These are phyloP conservation scores for Piezodorus guildinii DNA, from an alignment of 1,140 invertebrate species.

Conservation along the genomic window DNA sequence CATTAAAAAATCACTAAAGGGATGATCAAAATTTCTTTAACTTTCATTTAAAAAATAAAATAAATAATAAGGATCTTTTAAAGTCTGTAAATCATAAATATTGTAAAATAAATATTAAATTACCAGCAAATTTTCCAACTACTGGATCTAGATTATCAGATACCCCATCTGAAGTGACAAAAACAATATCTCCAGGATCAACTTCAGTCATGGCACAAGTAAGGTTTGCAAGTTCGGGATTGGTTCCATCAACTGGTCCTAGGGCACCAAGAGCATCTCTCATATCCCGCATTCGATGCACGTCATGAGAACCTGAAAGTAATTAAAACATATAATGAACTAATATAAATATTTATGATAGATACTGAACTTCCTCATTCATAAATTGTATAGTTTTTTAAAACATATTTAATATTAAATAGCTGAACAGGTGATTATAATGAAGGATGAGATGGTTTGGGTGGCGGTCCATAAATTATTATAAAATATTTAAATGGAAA, in stretches of 20 bases:
- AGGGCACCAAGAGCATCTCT: constrained; percentile 80
- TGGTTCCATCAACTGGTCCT: constrained; percentile 76
- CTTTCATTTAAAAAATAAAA: too few relatives aligned
- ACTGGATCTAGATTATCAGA: constrained; percentile 92
- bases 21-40: too few relatives aligned
- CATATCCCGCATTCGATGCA: constrained; percentile 80
- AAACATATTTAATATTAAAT: too few relatives aligned
- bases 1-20: too few relatives aligned
- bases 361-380: too few relatives aligned
- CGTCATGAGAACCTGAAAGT: constrained; percentile 69
- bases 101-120: constrained; percentile 3
- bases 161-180: constrained; percentile 83
- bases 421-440: too few relatives aligned
- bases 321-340: constrained; percentile 11
- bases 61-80: too few relatives aligned
- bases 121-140: constrained; percentile 76
- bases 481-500: too few relatives aligned
- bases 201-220: constrained; percentile 80
- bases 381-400: too few relatives aligned
- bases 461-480: too few relatives aligned
- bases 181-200: constrained; percentile 73
- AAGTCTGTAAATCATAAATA: not conserved
- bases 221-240: constrained; percentile 82
- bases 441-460: too few relatives aligned
- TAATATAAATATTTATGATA: not conserved